Conservation (phyloP, 2,113 vertebrate genomes). For the Lasiurus cinereus region DNA sequence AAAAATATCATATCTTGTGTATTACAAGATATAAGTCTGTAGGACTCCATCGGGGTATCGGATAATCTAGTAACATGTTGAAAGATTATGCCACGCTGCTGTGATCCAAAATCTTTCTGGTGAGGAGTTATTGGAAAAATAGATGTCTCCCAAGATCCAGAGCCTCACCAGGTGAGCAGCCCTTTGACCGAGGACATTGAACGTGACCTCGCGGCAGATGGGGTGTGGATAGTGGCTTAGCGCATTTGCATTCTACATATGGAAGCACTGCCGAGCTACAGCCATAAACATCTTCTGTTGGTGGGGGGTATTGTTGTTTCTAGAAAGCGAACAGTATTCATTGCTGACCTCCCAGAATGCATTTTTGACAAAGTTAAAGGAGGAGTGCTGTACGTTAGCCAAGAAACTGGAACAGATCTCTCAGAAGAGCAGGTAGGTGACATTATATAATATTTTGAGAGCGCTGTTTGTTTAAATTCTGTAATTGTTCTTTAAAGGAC, state of each 20-base stretch:
- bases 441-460: constrained; percentile 6
- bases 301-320: constrained; percentile 79
- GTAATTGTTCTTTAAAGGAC: constrained; percentile 59
- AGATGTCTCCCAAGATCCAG: constrained; percentile 22
- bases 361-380: constrained; percentile 93
- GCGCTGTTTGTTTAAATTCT: constrained; percentile 65
- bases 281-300: constrained; percentile 50
- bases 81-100: constrained; percentile 46
- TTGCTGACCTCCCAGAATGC: constrained; percentile 94
- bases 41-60: constrained; percentile 33
- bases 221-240: neutral
- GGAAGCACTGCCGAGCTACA: neutral
- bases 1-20: constrained; percentile 67
- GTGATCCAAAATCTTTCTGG: constrained; percentile 41
- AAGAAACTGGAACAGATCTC: constrained; percentile 90
- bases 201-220: neutral
- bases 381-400: constrained; percentile 91
- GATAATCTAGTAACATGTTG: constrained; percentile 60
- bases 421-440: constrained; percentile 91
- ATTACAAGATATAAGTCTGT: constrained; percentile 59
- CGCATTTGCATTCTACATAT: neutral
- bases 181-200: neutral
- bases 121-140: constrained; percentile 55
- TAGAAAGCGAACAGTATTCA: constrained; percentile 92
- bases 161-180: neutral